A percentile compares a stretch with the other conserved stretches of the same genome.
Conservation (phyloP, 1,140 invertebrate genomes). For the Cherax destructor region DNA sequence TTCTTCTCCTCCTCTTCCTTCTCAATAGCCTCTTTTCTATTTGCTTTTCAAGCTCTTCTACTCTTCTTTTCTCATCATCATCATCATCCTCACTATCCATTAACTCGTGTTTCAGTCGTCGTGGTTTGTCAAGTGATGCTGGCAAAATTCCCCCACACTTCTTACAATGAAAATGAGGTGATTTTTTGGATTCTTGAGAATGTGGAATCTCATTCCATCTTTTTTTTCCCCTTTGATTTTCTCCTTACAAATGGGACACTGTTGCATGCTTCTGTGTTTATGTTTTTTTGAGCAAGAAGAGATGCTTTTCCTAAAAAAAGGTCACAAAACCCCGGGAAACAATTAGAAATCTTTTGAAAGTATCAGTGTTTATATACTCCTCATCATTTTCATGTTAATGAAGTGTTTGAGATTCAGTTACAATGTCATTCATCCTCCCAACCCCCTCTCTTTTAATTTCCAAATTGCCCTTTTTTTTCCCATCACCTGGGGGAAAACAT, state of each 20-base stretch:
- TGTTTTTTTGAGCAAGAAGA: constrained; percentile 65
- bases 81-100: constrained; percentile 48
- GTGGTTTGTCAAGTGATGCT: constrained; percentile 71
- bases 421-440: constrained; percentile 23
- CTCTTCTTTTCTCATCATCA: neutral
- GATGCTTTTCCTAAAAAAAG: constrained; percentile 66
- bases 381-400: constrained; percentile 22
- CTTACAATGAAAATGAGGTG: constrained; percentile 63
- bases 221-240: constrained; percentile 67
- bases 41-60: constrained; percentile 6
- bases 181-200: constrained; percentile 68
- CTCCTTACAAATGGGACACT: constrained; percentile 70
- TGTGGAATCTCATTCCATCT: constrained; percentile 70
- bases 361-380: constrained; percentile 21
- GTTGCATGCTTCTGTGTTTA: constrained; percentile 60
- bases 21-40: constrained; percentile 19
- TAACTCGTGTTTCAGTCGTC: constrained; percentile 57
- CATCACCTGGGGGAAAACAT: constrained; percentile 30
- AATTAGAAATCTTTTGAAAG: constrained; percentile 38
- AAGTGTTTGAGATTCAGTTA: constrained; percentile 25
- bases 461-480: constrained; percentile 30
- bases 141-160: constrained; percentile 65
- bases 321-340: constrained; percentile 63
- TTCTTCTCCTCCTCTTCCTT: neutral
- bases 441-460: constrained; percentile 10